These are phyloP conservation scores for Hippoglossus stenolepis DNA, from an alignment of 2,113 vertebrate genomes.

Conservation along the genomic window DNA sequence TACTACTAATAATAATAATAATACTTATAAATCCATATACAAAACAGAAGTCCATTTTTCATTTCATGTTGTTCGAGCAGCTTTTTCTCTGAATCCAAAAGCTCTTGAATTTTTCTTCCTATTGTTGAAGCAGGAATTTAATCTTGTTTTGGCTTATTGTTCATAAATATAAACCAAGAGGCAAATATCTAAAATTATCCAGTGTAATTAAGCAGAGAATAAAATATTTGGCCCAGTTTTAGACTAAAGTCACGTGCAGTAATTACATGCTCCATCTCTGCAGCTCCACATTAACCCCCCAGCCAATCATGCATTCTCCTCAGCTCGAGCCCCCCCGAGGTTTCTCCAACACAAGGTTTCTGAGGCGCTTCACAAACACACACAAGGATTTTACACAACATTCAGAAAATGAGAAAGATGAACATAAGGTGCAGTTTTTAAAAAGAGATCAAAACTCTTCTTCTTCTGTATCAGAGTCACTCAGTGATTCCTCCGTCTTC, in stretches of 20 bases:
- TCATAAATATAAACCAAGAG: too few relatives aligned
- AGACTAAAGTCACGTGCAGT: neutral
- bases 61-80: neutral
- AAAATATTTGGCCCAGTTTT: conserved; percentile 12
- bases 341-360: too few relatives aligned
- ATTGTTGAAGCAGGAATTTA: conserved; percentile 1
- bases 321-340: too few relatives aligned
- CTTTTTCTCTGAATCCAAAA: neutral
- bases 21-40: too few relatives aligned
- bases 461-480: neutral
- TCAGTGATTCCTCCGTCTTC: conserved; percentile 56
- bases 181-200: neutral
- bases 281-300: conserved; percentile 21
- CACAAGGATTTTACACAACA: too few relatives aligned
- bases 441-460: too few relatives aligned
- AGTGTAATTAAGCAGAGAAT: conserved; percentile 18
- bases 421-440: too few relatives aligned
- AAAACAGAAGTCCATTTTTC: neutral
- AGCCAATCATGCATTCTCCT: too few relatives aligned
- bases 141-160: neutral
- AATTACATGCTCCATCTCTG: conserved; percentile 15
- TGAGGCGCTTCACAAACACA: too few relatives aligned
- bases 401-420: too few relatives aligned
- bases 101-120: neutral
- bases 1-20: too few relatives aligned